Percentiles rank a stretch among this genome's conserved stretches.
Evolutionary conservation across 2,888 invertebrate species (phyloP).

Genomic region (Chaitophorus viminalis): DNA sequence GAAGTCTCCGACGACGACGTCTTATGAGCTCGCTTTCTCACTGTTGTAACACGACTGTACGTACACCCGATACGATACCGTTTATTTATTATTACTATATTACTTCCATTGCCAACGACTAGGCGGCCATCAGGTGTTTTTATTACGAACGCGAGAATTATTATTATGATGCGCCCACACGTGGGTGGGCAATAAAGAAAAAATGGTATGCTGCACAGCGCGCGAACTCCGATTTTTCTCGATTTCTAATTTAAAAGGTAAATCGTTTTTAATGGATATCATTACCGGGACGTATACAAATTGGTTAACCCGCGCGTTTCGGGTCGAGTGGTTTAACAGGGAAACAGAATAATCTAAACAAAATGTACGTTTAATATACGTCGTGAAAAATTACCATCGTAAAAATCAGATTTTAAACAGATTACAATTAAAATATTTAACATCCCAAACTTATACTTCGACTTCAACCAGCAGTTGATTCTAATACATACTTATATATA

Average conservation of each 20-base stretch:
- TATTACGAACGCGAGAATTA: neutral
- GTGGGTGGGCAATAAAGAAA: neutral
- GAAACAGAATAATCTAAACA: neutral
- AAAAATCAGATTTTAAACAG: neutral
- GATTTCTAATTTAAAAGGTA: constrained; percentile 36
- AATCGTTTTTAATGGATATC: constrained; percentile 28
- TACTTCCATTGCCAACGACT: too few species aligned
- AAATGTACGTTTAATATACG: neutral
- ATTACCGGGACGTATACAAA: constrained; percentile 18
- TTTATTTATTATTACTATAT: too few species aligned
- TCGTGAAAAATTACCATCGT: constrained; percentile 28
- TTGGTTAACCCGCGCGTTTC: neutral
- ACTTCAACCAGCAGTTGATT: neutral
- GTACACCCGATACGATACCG: too few species aligned
- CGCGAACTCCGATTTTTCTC: constrained; percentile 30
- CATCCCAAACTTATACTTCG: neutral
- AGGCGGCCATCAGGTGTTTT: too few species aligned
- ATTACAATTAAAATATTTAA: neutral
- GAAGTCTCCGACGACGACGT: too few species aligned
- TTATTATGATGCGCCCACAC: neutral
- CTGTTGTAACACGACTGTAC: too few species aligned
- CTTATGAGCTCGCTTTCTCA: too few species aligned
- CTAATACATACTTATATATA: neutral
- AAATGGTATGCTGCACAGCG: neutral
- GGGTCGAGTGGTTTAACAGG: constrained; percentile 4